Base-by-base conservation (phyloP, 2,888 invertebrate species). In the Drosophila putrida region DNA sequence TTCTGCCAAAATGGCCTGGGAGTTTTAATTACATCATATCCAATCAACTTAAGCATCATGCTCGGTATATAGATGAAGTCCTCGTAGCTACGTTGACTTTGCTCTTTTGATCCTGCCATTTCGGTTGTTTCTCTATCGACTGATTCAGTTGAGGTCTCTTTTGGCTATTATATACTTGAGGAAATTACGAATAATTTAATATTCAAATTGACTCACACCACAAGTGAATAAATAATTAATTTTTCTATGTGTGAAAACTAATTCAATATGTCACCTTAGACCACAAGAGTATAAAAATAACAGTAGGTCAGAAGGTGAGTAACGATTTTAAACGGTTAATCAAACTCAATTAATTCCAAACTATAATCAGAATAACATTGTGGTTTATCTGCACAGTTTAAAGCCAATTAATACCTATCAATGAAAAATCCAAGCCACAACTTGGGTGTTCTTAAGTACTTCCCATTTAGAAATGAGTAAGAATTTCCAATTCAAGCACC, bases 41-140 rank as follows among this genome's bases (percentile, higher is more conserved):
- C 63, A 28, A 63, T 57, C 4, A 27, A 43, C 13, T 55, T 50
- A 15, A 60, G 55, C 39, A 59, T 43, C 15, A 43, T 43, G 10
- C 38, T 59, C 4, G 69, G 69, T 50, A 69, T 54, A 11, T 50
- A 55, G 33, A 59, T 47, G 15, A 69, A 69, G 6, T 63, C 63
- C n/a, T 47, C 57, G 35, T 49, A 63, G 4, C 11, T 63, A 0
- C 57, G 33, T 8, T 63, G 63, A 31, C 10, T 44, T 46, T 15
- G 35, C 11, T 27, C 6, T 2, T 4, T n/a, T 6, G 44, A 9
- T 36, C 6, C n/a, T 25, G 13, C 4, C 60, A 60, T 60, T 60
- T 11, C n/a, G 10, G 28, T 15, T 15, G 25, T 10, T 31, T 27
- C n/a, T 10, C n/a, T 6, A 2, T 39, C 4, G 31, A 61, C 60